Conservation (phyloP, 2,113 vertebrate genomes). For the Bubalus kerabau region DNA sequence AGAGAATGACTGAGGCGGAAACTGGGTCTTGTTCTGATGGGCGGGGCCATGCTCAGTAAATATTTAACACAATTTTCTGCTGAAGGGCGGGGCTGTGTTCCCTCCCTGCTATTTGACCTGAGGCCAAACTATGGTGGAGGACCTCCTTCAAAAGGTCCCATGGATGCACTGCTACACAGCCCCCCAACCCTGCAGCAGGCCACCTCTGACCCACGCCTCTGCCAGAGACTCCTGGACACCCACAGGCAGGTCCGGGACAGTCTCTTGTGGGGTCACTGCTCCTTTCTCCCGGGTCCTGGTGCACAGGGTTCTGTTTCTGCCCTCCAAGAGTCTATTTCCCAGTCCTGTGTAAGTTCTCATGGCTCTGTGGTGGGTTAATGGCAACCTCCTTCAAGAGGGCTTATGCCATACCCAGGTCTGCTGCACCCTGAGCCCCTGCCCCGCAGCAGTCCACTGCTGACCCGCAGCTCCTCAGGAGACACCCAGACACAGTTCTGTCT, state of each 20-base stretch:
- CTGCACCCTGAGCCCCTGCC: neutral
- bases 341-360: neutral
- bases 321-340: neutral
- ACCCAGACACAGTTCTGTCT: neutral
- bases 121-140: neutral
- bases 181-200: neutral
- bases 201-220: rapidly evolving
- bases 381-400: neutral
- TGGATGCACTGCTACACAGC: neutral
- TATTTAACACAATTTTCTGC: neutral
- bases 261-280: neutral
- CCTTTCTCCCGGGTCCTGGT: neutral
- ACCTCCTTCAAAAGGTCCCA: neutral
- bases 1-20: neutral
- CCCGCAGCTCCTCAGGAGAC: neutral
- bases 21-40: neutral
- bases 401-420: neutral
- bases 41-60: neutral
- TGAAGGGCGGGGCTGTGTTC: neutral
- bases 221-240: neutral
- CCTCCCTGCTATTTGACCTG: neutral
- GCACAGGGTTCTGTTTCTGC: no score
- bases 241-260: neutral
- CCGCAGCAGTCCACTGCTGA: neutral
- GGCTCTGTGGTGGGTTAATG: neutral